Evolutionary conservation across 2,888 invertebrate species (phyloP).

Genomic region (Erynnis tages): DNA sequence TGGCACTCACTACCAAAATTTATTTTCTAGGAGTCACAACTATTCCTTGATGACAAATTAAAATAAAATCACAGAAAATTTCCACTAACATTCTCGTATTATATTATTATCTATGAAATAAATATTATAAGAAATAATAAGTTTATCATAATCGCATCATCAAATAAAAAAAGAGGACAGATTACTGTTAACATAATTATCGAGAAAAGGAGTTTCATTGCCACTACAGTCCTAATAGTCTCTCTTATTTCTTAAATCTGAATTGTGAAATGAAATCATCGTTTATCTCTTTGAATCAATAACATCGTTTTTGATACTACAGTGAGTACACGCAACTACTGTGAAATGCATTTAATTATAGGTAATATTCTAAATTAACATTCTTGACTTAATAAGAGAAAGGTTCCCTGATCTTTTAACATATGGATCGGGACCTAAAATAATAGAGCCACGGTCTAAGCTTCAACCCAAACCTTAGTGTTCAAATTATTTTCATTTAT

Average conservation of each 20-base stretch:
- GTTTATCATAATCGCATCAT: no score
- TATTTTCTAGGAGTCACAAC: background rate
- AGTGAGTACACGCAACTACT: slow-evolving; percentile 1
- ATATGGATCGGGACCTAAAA: slow-evolving; percentile 21
- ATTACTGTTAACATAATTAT: no score
- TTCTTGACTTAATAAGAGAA: background rate
- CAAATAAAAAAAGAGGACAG: no score
- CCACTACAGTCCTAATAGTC: background rate
- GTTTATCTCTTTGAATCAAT: no score
- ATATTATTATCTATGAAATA: no score
- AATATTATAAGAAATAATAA: no score
- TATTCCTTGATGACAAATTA: background rate
- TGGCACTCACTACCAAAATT: slow-evolving; percentile 3
- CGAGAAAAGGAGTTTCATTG: no score
- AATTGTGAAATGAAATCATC: background rate
- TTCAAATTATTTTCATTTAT: no score
- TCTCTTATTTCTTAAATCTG: background rate
- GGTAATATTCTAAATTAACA: background rate
- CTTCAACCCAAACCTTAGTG: background rate
- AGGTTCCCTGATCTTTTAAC: slow-evolving; percentile 24
- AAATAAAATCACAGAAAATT: background rate
- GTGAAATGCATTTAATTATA: slow-evolving; percentile 16
- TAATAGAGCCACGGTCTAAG: background rate
- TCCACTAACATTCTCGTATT: no score
- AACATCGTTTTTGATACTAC: background rate